Base-by-base conservation (phyloP, 2,113 vertebrate genomes). In the Orthochromis indermauri region DNA sequence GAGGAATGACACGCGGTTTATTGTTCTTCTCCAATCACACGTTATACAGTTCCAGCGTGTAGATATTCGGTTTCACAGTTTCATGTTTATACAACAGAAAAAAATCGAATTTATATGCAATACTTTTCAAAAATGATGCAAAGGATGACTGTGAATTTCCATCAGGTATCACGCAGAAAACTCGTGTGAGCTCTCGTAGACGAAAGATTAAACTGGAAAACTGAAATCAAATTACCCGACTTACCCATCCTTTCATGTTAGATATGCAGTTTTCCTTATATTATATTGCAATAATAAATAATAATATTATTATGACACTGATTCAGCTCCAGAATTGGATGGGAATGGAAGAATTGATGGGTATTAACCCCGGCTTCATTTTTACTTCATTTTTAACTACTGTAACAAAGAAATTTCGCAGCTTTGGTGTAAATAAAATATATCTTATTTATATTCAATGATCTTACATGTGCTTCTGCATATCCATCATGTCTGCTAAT, bases 141-240 rank as follows among this genome's bases (percentile, higher is more conserved):
- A 47, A 73, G 9, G 68, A 2, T 45, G 40, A 47, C 0, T 3
- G 40, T 17, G 6, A 47, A 2, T 76, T 47, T 76, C 68, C 13
- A 47, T 17, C 40, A 28, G 14, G 40, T 26, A 45, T 28, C 40
- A 1, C 0, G 1, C 21, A 73, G 21, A 73, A 47, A 45, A 73
- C 9, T 9, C 0, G 3, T 6, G n/a, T 45, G 40, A 45, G 40
- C 5, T 1, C 68, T 73, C 0, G 9, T 73, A 0, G 68, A 47
- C 6, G 9, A 47, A 47, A 10, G 68, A 76, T 76, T 76, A 28
- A 76, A 47, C 68, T 76, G 68, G 68, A 28, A 76, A 76, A 47
- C 42, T 26, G 71, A 28, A 76, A 76, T 76, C 19, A 26, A 26
- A 45, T 73, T 42, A 73, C 17, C 12, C 8, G 5, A 26, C 5